Conservation (phyloP, 2,888 invertebrate species). For the Biston betularia region DNA sequence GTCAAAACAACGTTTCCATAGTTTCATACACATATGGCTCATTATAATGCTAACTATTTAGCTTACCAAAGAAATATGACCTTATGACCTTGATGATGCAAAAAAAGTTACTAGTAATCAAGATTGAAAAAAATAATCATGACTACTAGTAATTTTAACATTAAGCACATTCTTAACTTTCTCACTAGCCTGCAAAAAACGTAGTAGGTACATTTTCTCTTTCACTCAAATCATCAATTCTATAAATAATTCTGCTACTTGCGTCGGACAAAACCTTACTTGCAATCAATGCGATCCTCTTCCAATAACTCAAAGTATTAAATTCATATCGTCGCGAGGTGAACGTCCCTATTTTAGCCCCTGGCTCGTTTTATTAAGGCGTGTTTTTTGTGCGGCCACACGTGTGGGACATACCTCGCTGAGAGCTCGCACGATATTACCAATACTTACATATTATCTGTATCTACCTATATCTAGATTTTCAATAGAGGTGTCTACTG, state of each 20-base stretch:
- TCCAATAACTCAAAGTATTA: conserved; percentile 36
- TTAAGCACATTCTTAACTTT: no score
- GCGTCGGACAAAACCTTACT: background rate
- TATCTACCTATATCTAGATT: background rate
- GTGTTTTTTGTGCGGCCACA: conserved; percentile 82
- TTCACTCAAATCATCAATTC: background rate
- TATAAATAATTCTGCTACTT: background rate
- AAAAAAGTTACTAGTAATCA: no score
- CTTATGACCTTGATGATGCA: no score
- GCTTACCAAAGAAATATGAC: no score
- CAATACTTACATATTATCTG: background rate
- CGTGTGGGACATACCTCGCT: conserved; percentile 77
- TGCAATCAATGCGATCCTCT: conserved; percentile 20
- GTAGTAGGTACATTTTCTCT: background rate
- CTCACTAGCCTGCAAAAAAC: no score
- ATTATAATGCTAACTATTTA: no score
- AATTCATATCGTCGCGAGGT: conserved; percentile 37
- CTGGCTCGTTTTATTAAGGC: conserved; percentile 82
- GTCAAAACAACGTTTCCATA: no score
- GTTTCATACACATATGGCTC: no score
- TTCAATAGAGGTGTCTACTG: background rate
- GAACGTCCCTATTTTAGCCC: conserved; percentile 65
- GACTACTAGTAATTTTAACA: no score
- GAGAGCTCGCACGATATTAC: conserved; percentile 20
- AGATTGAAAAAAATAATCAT: no score